A percentile compares a stretch with the other conserved stretches of the same genome.
phyloP scores from a whole-genome alignment of 2,797 vertebrate genomes.

The Pipistrellus kuhlii region DNA sequence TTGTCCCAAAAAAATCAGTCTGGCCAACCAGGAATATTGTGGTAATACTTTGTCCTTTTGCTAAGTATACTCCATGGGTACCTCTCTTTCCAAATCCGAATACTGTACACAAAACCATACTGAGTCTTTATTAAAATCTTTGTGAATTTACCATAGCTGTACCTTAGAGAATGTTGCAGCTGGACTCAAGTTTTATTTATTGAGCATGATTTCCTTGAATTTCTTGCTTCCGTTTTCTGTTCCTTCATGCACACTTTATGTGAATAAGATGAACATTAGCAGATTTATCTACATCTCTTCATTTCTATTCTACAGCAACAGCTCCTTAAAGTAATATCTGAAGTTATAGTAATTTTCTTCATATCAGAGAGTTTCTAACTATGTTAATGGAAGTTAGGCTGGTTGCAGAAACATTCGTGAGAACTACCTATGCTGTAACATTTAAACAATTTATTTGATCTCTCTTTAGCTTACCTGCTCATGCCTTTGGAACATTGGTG shows the following conservation, averaged over 20 bases:
- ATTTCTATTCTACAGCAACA: slow-evolving; percentile 85
- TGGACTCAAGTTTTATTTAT: background rate
- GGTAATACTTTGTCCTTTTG: background rate
- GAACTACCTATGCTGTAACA: slow-evolving; percentile 85
- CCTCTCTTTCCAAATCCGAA: background rate
- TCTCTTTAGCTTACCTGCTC: slow-evolving; percentile 88
- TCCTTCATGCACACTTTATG: slow-evolving; percentile 51
- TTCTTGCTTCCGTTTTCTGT: slow-evolving; percentile 75
- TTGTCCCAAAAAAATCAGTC: slow-evolving; percentile 1
- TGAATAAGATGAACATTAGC: slow-evolving; percentile 82
- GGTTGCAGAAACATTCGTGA: slow-evolving; percentile 84
- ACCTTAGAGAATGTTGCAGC: background rate
- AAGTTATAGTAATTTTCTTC: slow-evolving; percentile 85
- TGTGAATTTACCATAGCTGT: background rate
- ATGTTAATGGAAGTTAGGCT: slow-evolving; percentile 85
- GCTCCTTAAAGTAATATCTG: slow-evolving; percentile 86
- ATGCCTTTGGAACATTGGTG: slow-evolving; percentile 83
- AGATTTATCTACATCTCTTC: slow-evolving; percentile 86
- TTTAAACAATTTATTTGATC: slow-evolving; percentile 89
- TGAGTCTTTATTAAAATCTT: background rate
- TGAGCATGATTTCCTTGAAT: slow-evolving; percentile 23
- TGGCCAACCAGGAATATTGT: background rate
- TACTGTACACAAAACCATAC: background rate
- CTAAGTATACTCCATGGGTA: background rate
- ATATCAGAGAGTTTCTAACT: slow-evolving; percentile 87